Evolutionary conservation across 2,113 vertebrate genomes (phyloP).

Genomic region (Antechinus stuartii): DNA sequence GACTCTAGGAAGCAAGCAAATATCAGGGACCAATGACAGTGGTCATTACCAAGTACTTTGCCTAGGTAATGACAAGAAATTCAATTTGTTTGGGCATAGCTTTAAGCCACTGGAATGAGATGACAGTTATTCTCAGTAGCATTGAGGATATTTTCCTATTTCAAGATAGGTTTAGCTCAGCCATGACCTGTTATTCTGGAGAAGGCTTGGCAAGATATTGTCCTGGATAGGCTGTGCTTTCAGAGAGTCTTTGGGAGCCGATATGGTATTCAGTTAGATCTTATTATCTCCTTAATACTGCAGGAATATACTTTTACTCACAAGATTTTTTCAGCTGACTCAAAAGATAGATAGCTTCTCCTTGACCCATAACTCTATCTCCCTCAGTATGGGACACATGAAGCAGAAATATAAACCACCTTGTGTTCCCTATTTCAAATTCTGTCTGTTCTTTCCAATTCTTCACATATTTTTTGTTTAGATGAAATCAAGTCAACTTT

Average conservation of each 20-base stretch:
- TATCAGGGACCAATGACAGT: background rate
- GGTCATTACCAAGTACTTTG: background rate
- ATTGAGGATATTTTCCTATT: background rate
- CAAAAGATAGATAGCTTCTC: background rate
- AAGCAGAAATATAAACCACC: background rate
- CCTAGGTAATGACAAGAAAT: background rate
- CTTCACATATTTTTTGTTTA: background rate
- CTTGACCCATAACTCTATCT: background rate
- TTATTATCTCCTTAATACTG: background rate
- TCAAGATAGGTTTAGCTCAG: background rate
- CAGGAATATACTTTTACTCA: background rate
- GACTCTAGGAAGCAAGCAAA: background rate
- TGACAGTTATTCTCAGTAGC: too few relatives aligned
- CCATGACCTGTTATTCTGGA: background rate
- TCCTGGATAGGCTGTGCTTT: background rate
- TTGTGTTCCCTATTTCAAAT: background rate
- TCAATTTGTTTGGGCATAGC: background rate
- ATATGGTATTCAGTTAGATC: background rate
- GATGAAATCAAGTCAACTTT: constrained; percentile 1
- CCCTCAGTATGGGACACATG: background rate
- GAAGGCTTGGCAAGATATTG: background rate
- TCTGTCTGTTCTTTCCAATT: background rate
- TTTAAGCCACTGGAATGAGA: background rate
- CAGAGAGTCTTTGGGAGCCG: background rate
- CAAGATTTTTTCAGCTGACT: background rate